phyloP scores from a whole-genome alignment of 1,140 invertebrate species.

The Trichonephila clavata region DNA sequence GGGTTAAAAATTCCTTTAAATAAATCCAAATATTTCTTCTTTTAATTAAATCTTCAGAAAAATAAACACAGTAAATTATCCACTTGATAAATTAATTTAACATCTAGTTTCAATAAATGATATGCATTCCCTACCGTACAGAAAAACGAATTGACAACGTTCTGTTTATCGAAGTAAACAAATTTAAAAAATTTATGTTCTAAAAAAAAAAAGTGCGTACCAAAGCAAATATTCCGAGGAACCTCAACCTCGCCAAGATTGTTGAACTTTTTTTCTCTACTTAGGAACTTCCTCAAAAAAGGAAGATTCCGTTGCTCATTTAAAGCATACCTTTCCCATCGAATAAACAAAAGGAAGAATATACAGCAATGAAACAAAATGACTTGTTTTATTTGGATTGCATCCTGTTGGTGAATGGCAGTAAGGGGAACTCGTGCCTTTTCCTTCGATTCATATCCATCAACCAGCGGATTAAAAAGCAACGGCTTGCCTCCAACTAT shows the following conservation, averaged over 20 bases:
- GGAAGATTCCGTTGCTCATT: slow-evolving; percentile 34
- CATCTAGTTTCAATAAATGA: too few species aligned
- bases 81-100: too few species aligned
- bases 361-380: slow-evolving; percentile 25
- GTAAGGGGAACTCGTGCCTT: slow-evolving; percentile 11
- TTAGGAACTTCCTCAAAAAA: slow-evolving; percentile 34
- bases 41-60: too few species aligned
- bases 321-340: slow-evolving; percentile 5
- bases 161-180: too few species aligned
- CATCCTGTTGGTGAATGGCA: slow-evolving; percentile 45
- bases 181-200: not conserved
- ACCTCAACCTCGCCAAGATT: not conserved
- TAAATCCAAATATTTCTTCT: too few species aligned
- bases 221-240: not conserved
- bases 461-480: slow-evolving; percentile 6
- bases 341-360: slow-evolving; percentile 63
- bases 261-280: slow-evolving; percentile 62
- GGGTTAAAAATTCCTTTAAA: too few species aligned
- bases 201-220: too few species aligned
- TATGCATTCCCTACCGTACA: too few species aligned
- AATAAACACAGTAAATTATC: too few species aligned
- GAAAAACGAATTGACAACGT: too few species aligned
- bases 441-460: slow-evolving; percentile 8
- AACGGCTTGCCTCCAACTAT: not conserved
- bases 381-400: not conserved